Conservation (phyloP, 2,113 vertebrate genomes). For the Speoplatyrhinus poulsoni region DNA sequence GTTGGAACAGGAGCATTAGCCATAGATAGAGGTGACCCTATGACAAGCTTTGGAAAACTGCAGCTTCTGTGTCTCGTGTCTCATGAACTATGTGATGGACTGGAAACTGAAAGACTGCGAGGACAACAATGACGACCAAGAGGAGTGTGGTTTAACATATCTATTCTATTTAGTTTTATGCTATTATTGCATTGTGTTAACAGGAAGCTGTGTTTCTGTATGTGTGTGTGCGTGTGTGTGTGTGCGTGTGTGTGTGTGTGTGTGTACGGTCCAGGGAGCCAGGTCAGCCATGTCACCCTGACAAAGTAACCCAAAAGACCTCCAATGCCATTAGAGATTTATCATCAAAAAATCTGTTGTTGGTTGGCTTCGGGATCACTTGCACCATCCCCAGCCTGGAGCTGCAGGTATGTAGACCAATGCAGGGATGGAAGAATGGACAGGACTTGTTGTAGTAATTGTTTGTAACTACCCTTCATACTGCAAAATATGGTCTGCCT, state of each 20-base stretch:
- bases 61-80: conserved; percentile 95
- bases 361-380: conserved; percentile 90
- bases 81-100: conserved; percentile 97
- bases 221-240: neutral
- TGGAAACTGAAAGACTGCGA: conserved; percentile 94
- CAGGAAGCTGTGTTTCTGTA: neutral
- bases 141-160: conserved; percentile 63
- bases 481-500: neutral
- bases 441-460: neutral
- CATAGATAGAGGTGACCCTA: conserved; percentile 87
- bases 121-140: conserved; percentile 75
- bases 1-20: too few species aligned
- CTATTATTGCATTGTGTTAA: neutral
- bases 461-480: too few species aligned
- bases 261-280: conserved; percentile 73
- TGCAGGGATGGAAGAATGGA: neutral
- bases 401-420: conserved; percentile 79
- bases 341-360: conserved; percentile 92
- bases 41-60: conserved; percentile 93
- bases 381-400: conserved; percentile 87
- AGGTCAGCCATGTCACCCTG: conserved; percentile 81
- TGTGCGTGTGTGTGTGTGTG: conserved; percentile 4
- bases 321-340: conserved; percentile 88
- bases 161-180: too few species aligned
- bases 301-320: conserved; percentile 91